phyloP scores from a whole-genome alignment of 2,797 vertebrate species.

The Ptychobarbus kaznakovi region DNA sequence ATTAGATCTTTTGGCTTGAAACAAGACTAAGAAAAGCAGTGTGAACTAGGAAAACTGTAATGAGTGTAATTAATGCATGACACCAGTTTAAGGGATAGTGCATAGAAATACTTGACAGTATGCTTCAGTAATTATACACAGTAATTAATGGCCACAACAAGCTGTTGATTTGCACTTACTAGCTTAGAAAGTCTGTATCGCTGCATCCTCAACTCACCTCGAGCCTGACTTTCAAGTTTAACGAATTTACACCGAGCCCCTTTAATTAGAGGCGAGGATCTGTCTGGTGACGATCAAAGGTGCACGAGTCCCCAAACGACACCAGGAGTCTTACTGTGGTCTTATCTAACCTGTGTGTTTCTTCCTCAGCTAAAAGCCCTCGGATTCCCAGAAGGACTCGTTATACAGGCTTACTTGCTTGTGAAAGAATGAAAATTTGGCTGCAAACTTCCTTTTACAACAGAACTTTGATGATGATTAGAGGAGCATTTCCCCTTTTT shows the following conservation, averaged over 20 bases:
- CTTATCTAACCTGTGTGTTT: conserved; percentile 49
- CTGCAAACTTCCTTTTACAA: conserved; percentile 98
- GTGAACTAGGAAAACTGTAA: too few relatives aligned
- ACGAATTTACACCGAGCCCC: neutral
- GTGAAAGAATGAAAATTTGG: conserved; percentile 99
- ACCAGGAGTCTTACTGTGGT: conserved; percentile 10
- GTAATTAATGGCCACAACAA: neutral
- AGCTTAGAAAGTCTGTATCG: neutral
- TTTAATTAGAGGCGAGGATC: conserved; percentile 29
- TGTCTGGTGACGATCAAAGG: conserved; percentile 27
- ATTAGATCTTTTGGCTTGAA: too few relatives aligned
- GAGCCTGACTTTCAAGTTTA: neutral
- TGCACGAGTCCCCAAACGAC: neutral
- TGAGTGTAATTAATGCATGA: too few relatives aligned
- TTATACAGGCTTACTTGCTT: conserved; percentile 98
- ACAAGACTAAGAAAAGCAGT: too few relatives aligned
- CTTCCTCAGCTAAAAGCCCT: conserved; percentile 92
- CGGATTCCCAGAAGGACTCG: conserved; percentile 98
- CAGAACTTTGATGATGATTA: conserved; percentile 98
- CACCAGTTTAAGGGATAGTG: too few relatives aligned
- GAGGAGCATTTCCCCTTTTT: conserved; percentile 77
- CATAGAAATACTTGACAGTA: too few relatives aligned
- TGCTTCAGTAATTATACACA: too few relatives aligned
- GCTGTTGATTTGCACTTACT: neutral
- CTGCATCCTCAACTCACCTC: neutral